Evolutionary conservation across 2,888 invertebrate genomes (phyloP).

Genomic region (Drosophila percnosoma): DNA sequence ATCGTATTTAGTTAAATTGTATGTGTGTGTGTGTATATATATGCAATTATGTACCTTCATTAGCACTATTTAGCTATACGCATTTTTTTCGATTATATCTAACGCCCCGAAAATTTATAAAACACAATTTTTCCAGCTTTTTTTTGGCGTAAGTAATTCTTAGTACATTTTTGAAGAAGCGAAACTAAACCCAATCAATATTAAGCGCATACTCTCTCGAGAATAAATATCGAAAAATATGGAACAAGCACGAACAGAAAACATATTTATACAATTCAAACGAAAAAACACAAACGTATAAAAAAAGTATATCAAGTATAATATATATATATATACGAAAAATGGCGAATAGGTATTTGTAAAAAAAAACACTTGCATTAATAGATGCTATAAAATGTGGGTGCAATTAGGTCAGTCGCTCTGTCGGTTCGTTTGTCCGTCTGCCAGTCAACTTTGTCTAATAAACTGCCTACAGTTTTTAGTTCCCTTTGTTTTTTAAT

Average conservation of each 20-base stretch:
- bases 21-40: slow-evolving; percentile 29
- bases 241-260: slow-evolving; percentile 61
- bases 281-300: slow-evolving; percentile 45
- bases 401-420: slow-evolving; percentile 19
- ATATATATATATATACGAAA: slow-evolving; percentile 29
- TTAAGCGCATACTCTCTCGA: slow-evolving; percentile 31
- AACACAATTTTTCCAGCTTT: slow-evolving; percentile 20
- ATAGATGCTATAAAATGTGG: slow-evolving; percentile 32
- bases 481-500: slow-evolving; percentile 24
- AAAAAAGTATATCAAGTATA: slow-evolving; percentile 18
- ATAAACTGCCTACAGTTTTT: slow-evolving; percentile 35
- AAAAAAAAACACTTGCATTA: slow-evolving; percentile 28
- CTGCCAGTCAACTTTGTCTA: slow-evolving; percentile 37
- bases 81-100: slow-evolving; percentile 35
- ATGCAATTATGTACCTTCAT: slow-evolving; percentile 40
- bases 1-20: slow-evolving; percentile 44
- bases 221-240: slow-evolving; percentile 54
- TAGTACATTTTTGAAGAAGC: slow-evolving; percentile 27
- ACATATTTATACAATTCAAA: slow-evolving; percentile 42
- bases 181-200: slow-evolving; percentile 41
- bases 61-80: slow-evolving; percentile 59
- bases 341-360: slow-evolving; percentile 52
- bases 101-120: slow-evolving; percentile 33
- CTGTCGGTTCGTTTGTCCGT: slow-evolving; percentile 23
- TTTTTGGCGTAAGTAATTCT: slow-evolving; percentile 43